Evolutionary conservation across 2,888 invertebrate species (phyloP), one percentile per base, ranked within the genome.

Genomic region (Temnothorax ravouxi): DNA sequence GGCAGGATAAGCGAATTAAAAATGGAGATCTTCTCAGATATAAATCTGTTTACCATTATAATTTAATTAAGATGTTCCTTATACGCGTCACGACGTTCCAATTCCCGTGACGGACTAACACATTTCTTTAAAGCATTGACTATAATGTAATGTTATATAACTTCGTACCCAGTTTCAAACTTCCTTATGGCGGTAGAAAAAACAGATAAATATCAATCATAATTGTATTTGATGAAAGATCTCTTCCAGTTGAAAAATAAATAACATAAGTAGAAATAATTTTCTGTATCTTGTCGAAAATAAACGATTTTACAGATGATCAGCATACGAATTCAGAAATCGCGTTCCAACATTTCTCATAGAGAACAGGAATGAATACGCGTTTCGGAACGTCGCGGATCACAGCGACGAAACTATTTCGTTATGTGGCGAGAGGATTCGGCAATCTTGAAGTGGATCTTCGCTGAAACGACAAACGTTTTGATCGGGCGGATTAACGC

Each of bases 401-500:
- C 77, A 59, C 69, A 74, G 29, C 56, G 79, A 69, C 34, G 44
- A 47, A 56, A 79, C 44, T 21, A 59, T 79, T 47, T 72, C 56
- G 82, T 75, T 66, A 62, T 44, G 80, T 52, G 64, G 67, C 71
- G 84, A 88, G 80, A 83, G 69, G 15, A 34, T 77, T 83, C 75
- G 62, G 67, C 62, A 71, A 83, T 77, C 85, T 85, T 50, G 83
- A 75, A 84, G 71, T 54, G 84, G 54, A 59, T 61, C 82, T 85
- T 41, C 38, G 72, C 82, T 85, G 82, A 81, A 83, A 80, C 62
- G 84, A 75, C 74, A 34, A 47, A 52, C 41, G 79, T 74, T 88
- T 71, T 67, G 85, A 87, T 88, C 61, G 83, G 77, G 21, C 77
- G 83, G 87, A 87, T 89, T 87, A 86, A 81, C 85, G 77, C 71